Base-by-base conservation (phyloP, 2,797 vertebrate species). In the Botia almorhae region DNA sequence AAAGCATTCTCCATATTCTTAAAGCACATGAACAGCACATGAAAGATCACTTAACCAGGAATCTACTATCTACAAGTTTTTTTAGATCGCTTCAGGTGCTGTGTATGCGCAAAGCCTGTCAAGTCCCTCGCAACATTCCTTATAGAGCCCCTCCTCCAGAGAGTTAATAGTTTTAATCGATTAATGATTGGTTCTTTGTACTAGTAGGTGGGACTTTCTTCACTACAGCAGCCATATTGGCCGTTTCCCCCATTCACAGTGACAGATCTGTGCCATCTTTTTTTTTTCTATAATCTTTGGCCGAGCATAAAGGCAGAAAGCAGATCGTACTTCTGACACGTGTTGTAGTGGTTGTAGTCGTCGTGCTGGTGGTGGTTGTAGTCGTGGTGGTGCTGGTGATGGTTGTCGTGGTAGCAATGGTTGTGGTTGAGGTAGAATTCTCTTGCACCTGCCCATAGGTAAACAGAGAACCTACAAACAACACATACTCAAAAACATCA, bases 291-390 rank as follows among this genome's bases (percentile, higher is more conserved):
- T 46, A 46, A 46, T 10, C 8, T 5, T 51, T 51, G 16, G 16
- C 14, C 0, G 10, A 76, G 14, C 50, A 53, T 56, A 23, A 29
- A 43, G 14, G 11, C 60, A n/a, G 6, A 53, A 64, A 88, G 88
- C 0, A 69, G 43, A 67, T 13, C 93, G 79, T 89, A 94, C 94
- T 93, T 91, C 89, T 93, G 60, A 88, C 86, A 39, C 74, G 48
- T 74, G 51, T 83, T 0, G 81, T 79, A 5, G 87, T 85, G 11
- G 81, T 82, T 48, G 87, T 55, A 55, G 16, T 58, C 2, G 84
- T 85, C 17, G 80, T 83, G 1, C 80, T 83, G 0, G 81, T 60
- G 43, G 82, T 63, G 36, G 75, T 50, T 33, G 74, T 85, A 61
- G 78, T 82, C n/a, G 29, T 74, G 29, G 80, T 61, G 53, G 81